These are phyloP conservation scores for Heliconius eleuchia DNA, from an alignment of 1,140 invertebrate genomes.

Conservation along the genomic window DNA sequence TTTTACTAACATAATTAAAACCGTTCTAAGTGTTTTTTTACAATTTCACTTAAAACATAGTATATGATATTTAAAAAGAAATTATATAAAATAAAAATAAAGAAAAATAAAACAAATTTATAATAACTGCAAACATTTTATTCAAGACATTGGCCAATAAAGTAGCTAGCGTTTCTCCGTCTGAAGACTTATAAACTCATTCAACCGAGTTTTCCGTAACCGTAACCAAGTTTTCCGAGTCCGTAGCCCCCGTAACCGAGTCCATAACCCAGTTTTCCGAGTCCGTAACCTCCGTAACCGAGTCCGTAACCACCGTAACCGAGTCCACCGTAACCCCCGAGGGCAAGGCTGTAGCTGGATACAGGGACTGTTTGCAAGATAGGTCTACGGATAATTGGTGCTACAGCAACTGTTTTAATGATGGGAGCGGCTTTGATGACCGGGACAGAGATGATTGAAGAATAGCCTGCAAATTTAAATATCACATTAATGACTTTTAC, in stretches of 20 bases:
- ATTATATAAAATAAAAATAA: too few species aligned
- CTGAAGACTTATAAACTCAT: neutral
- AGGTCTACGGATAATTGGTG: slow-evolving; percentile 15
- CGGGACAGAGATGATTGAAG: slow-evolving; percentile 12
- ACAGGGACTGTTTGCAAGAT: neutral
- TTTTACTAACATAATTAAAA: too few species aligned
- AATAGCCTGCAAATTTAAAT: neutral
- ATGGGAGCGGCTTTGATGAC: slow-evolving; percentile 17
- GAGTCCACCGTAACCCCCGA: neutral
- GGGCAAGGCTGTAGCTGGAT: neutral
- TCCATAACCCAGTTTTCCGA: neutral
- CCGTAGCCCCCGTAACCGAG: slow-evolving; percentile 3
- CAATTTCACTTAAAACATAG: too few species aligned
- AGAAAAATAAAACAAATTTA: neutral
- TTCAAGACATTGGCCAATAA: slow-evolving; percentile 7
- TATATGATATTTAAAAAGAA: too few species aligned
- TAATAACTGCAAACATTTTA: neutral
- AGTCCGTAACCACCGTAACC: neutral
- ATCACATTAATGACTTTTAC: neutral
- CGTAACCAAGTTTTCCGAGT: slow-evolving; percentile 8
- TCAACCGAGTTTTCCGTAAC: slow-evolving; percentile 1
- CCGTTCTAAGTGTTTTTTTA: too few species aligned
- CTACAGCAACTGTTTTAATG: slow-evolving; percentile 12
- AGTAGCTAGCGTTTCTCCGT: neutral
- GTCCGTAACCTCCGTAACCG: neutral